Evolutionary conservation across 2,888 invertebrate species (phyloP), one percentile per base, ranked within the genome.

Genomic region (Abrostola triplasia): DNA sequence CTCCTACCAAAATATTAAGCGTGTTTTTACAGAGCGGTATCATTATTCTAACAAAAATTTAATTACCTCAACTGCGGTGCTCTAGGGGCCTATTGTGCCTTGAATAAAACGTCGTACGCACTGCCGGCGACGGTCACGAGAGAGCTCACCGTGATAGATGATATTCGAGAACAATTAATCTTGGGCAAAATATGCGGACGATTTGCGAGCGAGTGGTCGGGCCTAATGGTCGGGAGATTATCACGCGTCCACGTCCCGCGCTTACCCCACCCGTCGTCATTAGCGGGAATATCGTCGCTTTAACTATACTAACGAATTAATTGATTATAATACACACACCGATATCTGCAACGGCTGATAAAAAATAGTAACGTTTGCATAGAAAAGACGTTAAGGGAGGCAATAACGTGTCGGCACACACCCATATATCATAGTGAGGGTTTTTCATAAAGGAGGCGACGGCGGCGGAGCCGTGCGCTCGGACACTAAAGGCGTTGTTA

Each of bases 101-200:
- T 84, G 86, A 91, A 93, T 92, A 93, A 93, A 93, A 93, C 89
- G 93, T 92, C 92, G 92, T 89, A 90, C 93, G 90, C 92, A 92
- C 88, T 91, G 92, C 89, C 88, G 88, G 83, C 84, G 91, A 92
- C 90, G 92, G 93, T 92, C 93, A 91, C 88, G 88, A 88, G 90
- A 91, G 91, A 92, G 90, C 92, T 91, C 91, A 89, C 90, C 89
- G 93, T 94, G 93, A 94, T 94, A 94, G 93, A 94, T 94, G 94
- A 94, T 93, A 93, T 94, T 94, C 92, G 88, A 91, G 94, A 92
- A 94, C 93, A 94, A 94, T 94, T 94, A 94, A 94, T 94, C 94
- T 94, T 94, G 88, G 90, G 87, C 93, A 92, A 94, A 94, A 94
- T 94, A 94, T 94, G 94, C 93, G 93, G 92, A 94, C 93, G 93